Evolutionary conservation across 2,113 vertebrate genomes (phyloP), one percentile per base, ranked within the genome.

Genomic region (Gadus macrocephalus): DNA sequence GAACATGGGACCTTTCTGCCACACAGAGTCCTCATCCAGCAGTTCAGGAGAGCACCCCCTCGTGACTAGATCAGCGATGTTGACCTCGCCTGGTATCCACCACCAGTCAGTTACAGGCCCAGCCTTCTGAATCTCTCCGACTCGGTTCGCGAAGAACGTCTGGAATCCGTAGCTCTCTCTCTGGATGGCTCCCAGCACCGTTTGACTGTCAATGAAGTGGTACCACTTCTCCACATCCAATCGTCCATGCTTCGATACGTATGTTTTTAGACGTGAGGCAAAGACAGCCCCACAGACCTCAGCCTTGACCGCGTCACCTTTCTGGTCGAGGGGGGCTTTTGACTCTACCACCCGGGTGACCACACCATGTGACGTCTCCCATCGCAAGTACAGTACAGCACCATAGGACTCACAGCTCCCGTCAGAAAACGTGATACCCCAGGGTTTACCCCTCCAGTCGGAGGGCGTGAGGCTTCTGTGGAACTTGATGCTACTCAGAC

Each of bases 121-220:
- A 15, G 59, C 12, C 0, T 25, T 25, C 25, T 25, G 25, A 25
- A 25, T 25, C 25, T 25, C 25, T 25, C 25, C 25, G 25, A 25
- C 71, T 72, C 69, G 42, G 14, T 76, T 81, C 0, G 73, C 42
- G 0, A 81, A 79, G 60, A 81, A 83, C 1, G 64, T 69, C 15
- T 81, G 68, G 17, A 55, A 83, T 0, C 75, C 63, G 25, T 75
- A 77, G 25, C 76, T 25, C 25, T 25, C 25, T 25, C 25, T 25
- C 25, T 25, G 25, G 25, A 25, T 25, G 25, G 25, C 25, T 77
- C 1, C 82, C 78, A 0, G 64, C 4, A 85, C 56, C 0, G 53
- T 81, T 17, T 78, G 79, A 25, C 77, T 83, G 1, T 81, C 16
- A 1, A 81, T 16, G 0, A 85, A 1, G 5, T 85, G 76, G n/a